These are phyloP conservation scores for Alectoris magna DNA, from an alignment of 2,797 vertebrate genomes.

Conservation along the genomic window DNA sequence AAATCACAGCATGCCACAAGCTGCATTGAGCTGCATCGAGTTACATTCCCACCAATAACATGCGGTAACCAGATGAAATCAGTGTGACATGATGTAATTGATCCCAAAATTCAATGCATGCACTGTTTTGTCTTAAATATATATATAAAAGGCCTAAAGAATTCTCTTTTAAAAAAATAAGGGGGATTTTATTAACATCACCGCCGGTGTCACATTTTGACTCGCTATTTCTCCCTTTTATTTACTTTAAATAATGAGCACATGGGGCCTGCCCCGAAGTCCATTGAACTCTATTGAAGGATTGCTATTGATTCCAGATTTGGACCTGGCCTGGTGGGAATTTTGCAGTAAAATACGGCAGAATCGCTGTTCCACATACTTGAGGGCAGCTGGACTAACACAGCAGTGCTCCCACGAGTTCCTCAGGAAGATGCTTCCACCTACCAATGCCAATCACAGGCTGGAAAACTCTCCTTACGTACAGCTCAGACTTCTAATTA, in stretches of 20 bases:
- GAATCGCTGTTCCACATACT: neutral
- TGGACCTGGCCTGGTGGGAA: neutral
- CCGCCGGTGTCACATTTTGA: neutral
- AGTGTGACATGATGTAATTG: conserved; percentile 47
- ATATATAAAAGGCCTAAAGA: neutral
- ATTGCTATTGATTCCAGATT: conserved; percentile 18
- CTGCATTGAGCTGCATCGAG: conserved; percentile 56
- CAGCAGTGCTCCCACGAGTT: neutral
- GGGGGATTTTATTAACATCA: conserved; percentile 24
- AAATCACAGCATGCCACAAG: conserved; percentile 73
- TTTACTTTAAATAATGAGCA: conserved; percentile 14
- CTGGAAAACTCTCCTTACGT: neutral
- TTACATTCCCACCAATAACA: conserved; percentile 61
- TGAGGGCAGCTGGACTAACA: neutral
- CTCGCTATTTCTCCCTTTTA: neutral
- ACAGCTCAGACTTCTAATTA: neutral
- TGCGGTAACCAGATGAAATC: conserved; percentile 74
- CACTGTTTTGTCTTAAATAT: conserved; percentile 53
- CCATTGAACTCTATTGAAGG: neutral
- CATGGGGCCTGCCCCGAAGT: neutral
- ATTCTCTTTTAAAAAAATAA: conserved; percentile 25
- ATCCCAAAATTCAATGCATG: conserved; percentile 41
- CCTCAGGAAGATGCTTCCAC: neutral
- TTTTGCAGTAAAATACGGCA: neutral
- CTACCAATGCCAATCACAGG: neutral